Conservation (phyloP, 1,140 invertebrate species). For the Andrena cerasifolii region DNA sequence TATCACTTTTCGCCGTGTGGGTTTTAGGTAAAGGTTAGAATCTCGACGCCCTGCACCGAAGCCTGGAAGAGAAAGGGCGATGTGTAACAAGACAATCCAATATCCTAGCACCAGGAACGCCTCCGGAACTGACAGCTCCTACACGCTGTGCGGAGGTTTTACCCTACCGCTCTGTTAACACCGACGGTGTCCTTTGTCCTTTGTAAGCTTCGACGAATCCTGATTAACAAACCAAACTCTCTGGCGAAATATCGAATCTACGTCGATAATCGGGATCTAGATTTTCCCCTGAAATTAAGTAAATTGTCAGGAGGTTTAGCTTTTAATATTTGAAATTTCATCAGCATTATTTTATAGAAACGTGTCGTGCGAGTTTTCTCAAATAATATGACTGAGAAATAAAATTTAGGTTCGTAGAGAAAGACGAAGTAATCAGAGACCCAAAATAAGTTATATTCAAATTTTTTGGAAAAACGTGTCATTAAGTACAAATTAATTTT, state of each 20-base stretch:
- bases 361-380: too few relatives aligned
- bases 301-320: too few relatives aligned
- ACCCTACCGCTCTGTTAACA: conserved; percentile 42
- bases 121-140: conserved; percentile 55
- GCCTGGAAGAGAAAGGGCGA: conserved; percentile 44
- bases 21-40: conserved; percentile 51
- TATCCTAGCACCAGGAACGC: conserved; percentile 60
- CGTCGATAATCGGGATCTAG: background rate
- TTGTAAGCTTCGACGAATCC: conserved; percentile 27
- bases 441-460: too few relatives aligned
- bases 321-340: too few relatives aligned
- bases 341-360: too few relatives aligned
- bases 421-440: too few relatives aligned
- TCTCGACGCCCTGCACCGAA: conserved; percentile 41
- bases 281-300: too few relatives aligned
- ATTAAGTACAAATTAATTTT: too few relatives aligned
- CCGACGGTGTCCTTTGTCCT: conserved; percentile 45
- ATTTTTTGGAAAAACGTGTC: too few relatives aligned
- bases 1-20: conserved; percentile 48
- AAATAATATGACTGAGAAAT: too few relatives aligned
- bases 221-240: conserved; percentile 15
- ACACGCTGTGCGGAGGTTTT: conserved; percentile 40
- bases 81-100: conserved; percentile 71
- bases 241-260: background rate
- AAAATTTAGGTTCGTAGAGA: too few relatives aligned